Percentiles rank a stretch among this genome's conserved stretches.
These are phyloP conservation scores for Sclerurus mexicanus DNA, from an alignment of 2,113 vertebrate species.

Conservation along the genomic window DNA sequence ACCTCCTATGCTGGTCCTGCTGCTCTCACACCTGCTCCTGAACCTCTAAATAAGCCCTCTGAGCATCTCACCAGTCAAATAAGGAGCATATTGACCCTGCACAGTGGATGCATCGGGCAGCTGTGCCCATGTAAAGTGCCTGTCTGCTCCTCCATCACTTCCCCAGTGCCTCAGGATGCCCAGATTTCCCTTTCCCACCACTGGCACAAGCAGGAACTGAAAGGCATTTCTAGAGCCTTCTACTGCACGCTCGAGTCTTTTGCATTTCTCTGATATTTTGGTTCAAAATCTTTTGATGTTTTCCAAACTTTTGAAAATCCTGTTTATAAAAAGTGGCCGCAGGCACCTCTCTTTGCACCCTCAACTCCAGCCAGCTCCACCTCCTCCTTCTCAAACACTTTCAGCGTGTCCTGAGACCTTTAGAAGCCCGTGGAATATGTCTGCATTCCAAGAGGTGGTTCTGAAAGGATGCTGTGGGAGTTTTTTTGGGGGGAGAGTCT, in stretches of 20 bases:
- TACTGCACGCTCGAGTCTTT: rapidly evolving
- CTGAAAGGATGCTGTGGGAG: neutral
- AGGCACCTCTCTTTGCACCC: neutral
- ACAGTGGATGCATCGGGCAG: rapidly evolving
- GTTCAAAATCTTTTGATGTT: neutral
- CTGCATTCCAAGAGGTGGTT: neutral
- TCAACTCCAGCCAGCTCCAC: neutral
- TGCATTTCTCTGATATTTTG: neutral
- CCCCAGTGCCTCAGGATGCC: neutral
- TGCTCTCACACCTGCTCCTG: rapidly evolving
- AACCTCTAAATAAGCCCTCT: neutral
- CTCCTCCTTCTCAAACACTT: neutral
- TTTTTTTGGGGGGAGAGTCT: neutral
- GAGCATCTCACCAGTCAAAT: rapidly evolving
- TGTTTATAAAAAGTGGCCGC: neutral
- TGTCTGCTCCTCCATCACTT: neutral
- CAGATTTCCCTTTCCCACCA: neutral
- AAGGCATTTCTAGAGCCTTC: neutral
- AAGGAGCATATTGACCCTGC: rapidly evolving
- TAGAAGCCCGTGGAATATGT: neutral
- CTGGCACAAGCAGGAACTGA: neutral
- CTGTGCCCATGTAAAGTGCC: rapidly evolving
- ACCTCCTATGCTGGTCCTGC: neutral
- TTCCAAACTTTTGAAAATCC: neutral
- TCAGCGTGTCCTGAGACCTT: neutral